phyloP scores from a whole-genome alignment of 2,888 invertebrate species.

The Parasteatoda lunata region DNA sequence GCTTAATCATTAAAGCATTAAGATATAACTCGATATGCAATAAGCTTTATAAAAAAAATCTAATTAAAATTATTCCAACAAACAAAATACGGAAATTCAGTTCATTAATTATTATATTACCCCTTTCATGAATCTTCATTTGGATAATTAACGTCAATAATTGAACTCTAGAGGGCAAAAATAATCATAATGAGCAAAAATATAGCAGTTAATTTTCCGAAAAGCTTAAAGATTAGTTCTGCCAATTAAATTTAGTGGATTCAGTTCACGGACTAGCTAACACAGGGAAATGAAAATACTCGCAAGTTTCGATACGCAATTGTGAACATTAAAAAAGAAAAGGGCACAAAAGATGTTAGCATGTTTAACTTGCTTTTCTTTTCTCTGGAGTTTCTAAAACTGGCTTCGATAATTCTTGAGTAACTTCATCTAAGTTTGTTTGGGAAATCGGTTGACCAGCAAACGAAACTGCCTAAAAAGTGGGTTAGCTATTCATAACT shows the following conservation, averaged over 20 bases:
- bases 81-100: no score
- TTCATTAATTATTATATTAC: no score
- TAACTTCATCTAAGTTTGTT: not conserved
- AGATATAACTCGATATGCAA: no score
- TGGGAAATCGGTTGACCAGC: not conserved
- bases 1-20: no score
- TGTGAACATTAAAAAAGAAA: not conserved
- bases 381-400: not conserved
- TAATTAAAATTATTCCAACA: no score
- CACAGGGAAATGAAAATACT: not conserved
- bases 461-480: not conserved
- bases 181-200: no score
- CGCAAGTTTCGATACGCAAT: not conserved
- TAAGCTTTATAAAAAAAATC: no score
- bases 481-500: conserved; percentile 2
- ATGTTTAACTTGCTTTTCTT: not conserved
- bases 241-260: not conserved
- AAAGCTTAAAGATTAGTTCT: not conserved
- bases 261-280: not conserved
- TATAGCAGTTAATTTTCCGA: no score
- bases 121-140: no score
- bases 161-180: no score
- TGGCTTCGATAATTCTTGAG: not conserved
- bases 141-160: no score
- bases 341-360: not conserved